Evolutionary conservation across 2,113 vertebrate genomes (phyloP), one percentile per base, ranked within the genome.

Genomic region (Daubentonia madagascariensis): DNA sequence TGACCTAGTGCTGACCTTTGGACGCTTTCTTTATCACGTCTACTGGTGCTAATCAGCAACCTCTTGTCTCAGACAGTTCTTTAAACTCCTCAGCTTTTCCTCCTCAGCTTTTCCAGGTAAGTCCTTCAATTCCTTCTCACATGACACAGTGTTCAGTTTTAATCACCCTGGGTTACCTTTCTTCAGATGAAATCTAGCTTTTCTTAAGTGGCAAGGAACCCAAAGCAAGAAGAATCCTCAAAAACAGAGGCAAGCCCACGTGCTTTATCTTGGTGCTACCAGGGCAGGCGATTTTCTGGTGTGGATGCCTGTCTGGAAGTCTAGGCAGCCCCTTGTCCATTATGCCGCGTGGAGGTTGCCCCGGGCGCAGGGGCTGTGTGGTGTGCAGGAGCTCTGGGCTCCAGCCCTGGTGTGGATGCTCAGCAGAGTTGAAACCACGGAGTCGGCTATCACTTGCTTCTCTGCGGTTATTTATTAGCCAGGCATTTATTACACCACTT

Each of bases 31-130:
- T 57, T 84, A 48, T 52, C 85, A 75, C 59, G 84, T 84, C 43
- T 32, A 13, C 22, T 14, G 12, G 73, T 57, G 12, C 28, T n/a
- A 3, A 20, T 52, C 20, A 96, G 75, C 50, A 68, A 28, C 65
- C 43, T 59, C 80, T 52, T 37, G 35, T 73, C 37, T 48, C 18
- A 93, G 72, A 48, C 2, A 57, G 45, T 37, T 85, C 61, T 63
- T 73, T 61, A 20, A 63, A 89, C 7, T 54, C n/a, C n/a, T n/a
- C n/a, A n/a, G n/a, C n/a, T n/a, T n/a, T 54, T 94, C 25, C 40
- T 97, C 45, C 61, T 93, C 50, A 37, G 23, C 67, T 32, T 79
- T 37, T 79, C 23, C 50, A 35, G 83, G 32, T 52, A 83, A 45
- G 12, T 65, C 9, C 17, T 57, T 92, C 37, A 78, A 6, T 13